A percentile compares a stretch with the other conserved stretches of the same genome.
These are phyloP conservation scores for Anadara kagoshimensis DNA, from an alignment of 1,140 invertebrate species.

Conservation along the genomic window DNA sequence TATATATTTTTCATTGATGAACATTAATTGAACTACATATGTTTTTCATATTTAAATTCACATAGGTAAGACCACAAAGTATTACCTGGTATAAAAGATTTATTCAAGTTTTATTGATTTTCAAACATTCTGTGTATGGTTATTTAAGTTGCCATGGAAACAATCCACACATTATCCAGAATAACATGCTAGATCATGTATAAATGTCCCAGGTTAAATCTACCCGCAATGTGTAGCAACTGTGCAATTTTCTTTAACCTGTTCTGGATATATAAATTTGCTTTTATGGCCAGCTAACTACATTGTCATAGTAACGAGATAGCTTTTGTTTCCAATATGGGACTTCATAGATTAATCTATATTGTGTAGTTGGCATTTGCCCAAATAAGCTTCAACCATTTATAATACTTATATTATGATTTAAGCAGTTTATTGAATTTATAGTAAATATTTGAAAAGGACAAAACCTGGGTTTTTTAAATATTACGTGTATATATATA, in stretches of 20 bases:
- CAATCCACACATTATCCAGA: conserved; percentile 41
- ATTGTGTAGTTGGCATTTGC: conserved; percentile 39
- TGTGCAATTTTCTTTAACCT: conserved; percentile 30
- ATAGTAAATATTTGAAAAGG: too few species aligned
- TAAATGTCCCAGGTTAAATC: conserved; percentile 28
- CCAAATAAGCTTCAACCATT: conserved; percentile 42
- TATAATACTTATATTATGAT: conserved; percentile 38
- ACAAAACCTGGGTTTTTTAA: too few species aligned
- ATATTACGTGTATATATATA: neutral
- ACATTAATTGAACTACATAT: too few species aligned
- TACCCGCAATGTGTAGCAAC: conserved; percentile 36
- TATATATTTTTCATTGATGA: too few species aligned
- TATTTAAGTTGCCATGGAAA: conserved; percentile 58
- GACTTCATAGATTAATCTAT: conserved; percentile 44
- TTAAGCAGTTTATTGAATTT: neutral
- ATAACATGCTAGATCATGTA: conserved; percentile 46
- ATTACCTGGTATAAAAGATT: conserved; percentile 57
- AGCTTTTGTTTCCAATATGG: conserved; percentile 37
- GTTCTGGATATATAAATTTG: conserved; percentile 29
- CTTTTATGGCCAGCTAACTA: conserved; percentile 24
- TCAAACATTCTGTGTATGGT: conserved; percentile 17
- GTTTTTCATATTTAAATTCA: too few species aligned
- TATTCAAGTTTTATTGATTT: conserved; percentile 59
- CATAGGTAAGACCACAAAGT: neutral
- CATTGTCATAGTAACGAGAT: conserved; percentile 50